Evolutionary conservation across 2,888 invertebrate genomes (phyloP), one percentile per base, ranked within the genome.

Genomic region (Parapristionchus giblindavisi): DNA sequence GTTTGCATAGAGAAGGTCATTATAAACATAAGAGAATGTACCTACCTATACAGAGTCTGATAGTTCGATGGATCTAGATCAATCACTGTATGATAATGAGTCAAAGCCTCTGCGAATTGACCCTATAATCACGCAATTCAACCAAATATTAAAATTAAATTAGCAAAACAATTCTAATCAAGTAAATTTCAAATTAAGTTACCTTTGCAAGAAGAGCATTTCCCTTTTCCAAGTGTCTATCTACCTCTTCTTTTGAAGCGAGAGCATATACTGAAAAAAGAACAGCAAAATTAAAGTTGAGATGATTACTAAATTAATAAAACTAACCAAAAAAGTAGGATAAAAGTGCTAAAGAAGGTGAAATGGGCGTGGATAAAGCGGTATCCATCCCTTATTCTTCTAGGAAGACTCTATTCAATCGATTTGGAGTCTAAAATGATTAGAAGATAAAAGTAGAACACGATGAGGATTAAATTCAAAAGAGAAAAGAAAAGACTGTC

Each of bases 11-110:
- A 3, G 27, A 34, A 5, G 24, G 52, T 34, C 36, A 29, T 52
- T 51, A 52, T 34, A 68, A 38, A 63, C n/a, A 29, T 14, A 63
- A 32, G 36, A 36, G 43, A 27, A 27, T 38, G 24, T 40, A 48
- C 98, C 84, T 98, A 91, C 89, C 95, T 94, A 89, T 94, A 99
- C 88, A 94, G 94, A 71, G 96, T 96, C 89, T 98, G 92, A 90
- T 97, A 99, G 90, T 98, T 97, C 81, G 91, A 92, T 52, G 96
- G 94, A 90, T 99, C 98, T 21, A 94, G 94, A 91, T 98, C 97
- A 85, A 99, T 94, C 84, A 98, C 99, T 78, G 95, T 94, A 91
- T 99, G 97, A 90, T 96, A 99, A 89, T 99, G 97, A 77, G 94
- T 93, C 68, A 99, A 90, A 14, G 99, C 98, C 90, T 99, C 98